phyloP scores from a whole-genome alignment of 1,140 invertebrate genomes.

The Drosophila punjabiensis region DNA sequence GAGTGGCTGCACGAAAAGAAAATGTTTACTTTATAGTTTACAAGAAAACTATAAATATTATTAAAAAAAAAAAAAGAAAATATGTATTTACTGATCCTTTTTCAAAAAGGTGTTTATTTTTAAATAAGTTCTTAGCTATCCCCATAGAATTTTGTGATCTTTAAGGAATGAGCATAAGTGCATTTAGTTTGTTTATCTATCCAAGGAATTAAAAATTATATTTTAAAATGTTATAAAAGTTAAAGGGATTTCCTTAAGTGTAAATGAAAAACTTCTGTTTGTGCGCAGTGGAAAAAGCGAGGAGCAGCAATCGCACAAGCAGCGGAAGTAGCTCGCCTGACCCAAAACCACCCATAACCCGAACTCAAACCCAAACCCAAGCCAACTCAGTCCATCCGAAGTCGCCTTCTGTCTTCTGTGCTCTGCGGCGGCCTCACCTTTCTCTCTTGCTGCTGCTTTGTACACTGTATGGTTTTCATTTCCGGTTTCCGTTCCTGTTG shows the following conservation, averaged over 20 bases:
- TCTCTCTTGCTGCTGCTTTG: slow-evolving; percentile 47
- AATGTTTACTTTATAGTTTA: neutral
- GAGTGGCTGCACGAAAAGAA: slow-evolving; percentile 6
- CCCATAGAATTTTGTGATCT: neutral
- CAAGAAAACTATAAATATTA: neutral
- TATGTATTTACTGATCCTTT: no score
- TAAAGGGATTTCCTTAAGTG: neutral
- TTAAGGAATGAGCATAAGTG: neutral
- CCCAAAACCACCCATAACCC: slow-evolving; percentile 24
- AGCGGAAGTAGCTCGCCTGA: slow-evolving; percentile 63
- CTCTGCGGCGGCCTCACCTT: slow-evolving; percentile 22
- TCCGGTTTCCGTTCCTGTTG: slow-evolving; percentile 76
- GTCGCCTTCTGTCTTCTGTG: slow-evolving; percentile 30
- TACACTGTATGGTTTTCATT: slow-evolving; percentile 80
- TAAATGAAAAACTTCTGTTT: neutral
- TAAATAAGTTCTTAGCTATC: no score
- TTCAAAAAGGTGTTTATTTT: no score
- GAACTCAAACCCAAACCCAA: slow-evolving; percentile 35
- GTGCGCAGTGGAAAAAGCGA: slow-evolving; percentile 27
- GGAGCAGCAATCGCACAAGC: slow-evolving; percentile 27
- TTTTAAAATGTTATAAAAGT: neutral
- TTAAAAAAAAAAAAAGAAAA: neutral
- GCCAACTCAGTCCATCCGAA: slow-evolving; percentile 6
- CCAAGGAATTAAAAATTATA: no score
- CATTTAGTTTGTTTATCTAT: neutral